A percentile compares a stretch with the other conserved stretches of the same genome.
Conservation (phyloP, 2,888 invertebrate genomes). For the Drosophila kuntzei region DNA sequence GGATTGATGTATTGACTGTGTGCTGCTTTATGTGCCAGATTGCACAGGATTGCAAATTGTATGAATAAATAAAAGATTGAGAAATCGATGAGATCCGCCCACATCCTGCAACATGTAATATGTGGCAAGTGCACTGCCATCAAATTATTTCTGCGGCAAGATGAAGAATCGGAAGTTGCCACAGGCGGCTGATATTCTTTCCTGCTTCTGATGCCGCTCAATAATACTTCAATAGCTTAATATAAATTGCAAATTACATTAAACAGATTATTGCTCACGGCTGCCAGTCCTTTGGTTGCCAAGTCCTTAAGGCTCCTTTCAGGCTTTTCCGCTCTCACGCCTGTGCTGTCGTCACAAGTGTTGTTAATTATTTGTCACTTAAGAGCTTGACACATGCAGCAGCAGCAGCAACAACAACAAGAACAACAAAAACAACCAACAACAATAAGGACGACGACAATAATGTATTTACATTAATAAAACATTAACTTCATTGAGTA, state of each 20-base stretch:
- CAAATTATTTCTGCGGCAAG: constrained; percentile 56
- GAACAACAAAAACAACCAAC: constrained; percentile 32
- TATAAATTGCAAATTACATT: constrained; percentile 81
- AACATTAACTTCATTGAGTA: constrained; percentile 71
- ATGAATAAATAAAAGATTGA: constrained; percentile 68
- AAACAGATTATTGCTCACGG: constrained; percentile 69
- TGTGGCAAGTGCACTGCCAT: constrained; percentile 34
- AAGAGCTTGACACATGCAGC: constrained; percentile 64
- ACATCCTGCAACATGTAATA: constrained; percentile 25
- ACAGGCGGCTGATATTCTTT: constrained; percentile 10
- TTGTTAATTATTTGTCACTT: constrained; percentile 79
- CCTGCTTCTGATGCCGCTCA: constrained; percentile 31
- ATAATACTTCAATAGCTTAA: constrained; percentile 75
- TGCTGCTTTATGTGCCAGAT: constrained; percentile 25
- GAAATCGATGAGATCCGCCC: constrained; percentile 56
- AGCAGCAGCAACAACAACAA: constrained; percentile 30
- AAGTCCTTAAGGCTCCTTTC: constrained; percentile 11
- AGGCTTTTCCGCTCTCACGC: constrained; percentile 20
- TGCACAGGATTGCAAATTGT: constrained; percentile 59
- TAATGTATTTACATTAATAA: constrained; percentile 68
- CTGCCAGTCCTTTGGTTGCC: constrained; percentile 9
- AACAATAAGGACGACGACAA: constrained; percentile 27
- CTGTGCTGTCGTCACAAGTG: constrained; percentile 61
- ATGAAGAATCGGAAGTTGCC: constrained; percentile 56
- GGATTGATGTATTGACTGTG: constrained; percentile 32